Percentiles rank a stretch among this genome's conserved stretches.
Conservation (phyloP, 2,797 vertebrate species). For the Chelonia mydas region DNA sequence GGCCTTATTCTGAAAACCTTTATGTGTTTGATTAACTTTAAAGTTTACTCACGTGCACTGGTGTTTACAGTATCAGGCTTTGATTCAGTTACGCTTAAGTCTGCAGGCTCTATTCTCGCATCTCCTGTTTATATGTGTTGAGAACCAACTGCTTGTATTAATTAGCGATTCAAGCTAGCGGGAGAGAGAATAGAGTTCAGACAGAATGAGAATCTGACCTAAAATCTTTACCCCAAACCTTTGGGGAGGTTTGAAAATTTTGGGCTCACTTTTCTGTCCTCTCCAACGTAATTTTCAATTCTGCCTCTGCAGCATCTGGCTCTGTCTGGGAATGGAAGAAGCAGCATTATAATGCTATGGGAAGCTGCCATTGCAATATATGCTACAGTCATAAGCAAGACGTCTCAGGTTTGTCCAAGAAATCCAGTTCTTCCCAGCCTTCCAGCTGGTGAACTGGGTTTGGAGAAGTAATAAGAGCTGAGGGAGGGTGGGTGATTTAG, state of each 20-base stretch:
- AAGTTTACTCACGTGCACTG: neutral
- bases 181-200: neutral
- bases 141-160: neutral
- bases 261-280: neutral
- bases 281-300: neutral
- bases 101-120: neutral
- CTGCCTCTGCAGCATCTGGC: neutral
- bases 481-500: neutral
- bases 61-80: neutral
- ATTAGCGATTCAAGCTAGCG: neutral
- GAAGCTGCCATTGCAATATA: neutral
- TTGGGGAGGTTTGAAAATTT: neutral
- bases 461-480: neutral
- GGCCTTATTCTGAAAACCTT: neutral
- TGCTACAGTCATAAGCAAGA: neutral
- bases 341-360: neutral
- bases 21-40: neutral
- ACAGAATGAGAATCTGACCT: neutral
- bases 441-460: neutral
- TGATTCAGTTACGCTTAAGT: neutral
- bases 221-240: neutral
- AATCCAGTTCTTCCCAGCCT: neutral
- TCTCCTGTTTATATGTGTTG: neutral
- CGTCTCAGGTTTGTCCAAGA: neutral
- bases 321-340: neutral